Evolutionary conservation across 1,140 invertebrate species (phyloP).

Genomic region (Achatina immaculata): DNA sequence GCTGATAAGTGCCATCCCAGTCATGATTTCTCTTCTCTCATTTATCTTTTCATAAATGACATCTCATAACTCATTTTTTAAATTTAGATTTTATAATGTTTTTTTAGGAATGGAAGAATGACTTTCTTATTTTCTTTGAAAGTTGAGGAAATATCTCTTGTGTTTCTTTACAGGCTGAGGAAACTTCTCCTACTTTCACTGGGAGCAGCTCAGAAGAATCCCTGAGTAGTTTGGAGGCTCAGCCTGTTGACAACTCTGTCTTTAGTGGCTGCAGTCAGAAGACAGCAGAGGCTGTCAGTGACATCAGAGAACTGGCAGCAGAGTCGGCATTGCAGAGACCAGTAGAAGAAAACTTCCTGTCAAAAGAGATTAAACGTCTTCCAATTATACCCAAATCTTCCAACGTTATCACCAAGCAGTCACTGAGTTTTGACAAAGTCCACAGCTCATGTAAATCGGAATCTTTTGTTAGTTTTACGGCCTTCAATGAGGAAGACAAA

Average conservation of each 20-base stretch:
- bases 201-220: conserved; percentile 90
- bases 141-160: too few relatives aligned
- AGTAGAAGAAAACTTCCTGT: conserved; percentile 49
- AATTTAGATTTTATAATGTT: too few relatives aligned
- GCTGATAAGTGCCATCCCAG: too few relatives aligned
- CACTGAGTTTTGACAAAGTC: neutral
- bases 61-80: too few relatives aligned
- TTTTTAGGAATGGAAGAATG: too few relatives aligned
- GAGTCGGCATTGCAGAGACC: conserved; percentile 76
- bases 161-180: conserved; percentile 76
- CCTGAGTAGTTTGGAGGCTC: conserved; percentile 85
- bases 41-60: too few relatives aligned
- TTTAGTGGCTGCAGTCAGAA: conserved; percentile 89
- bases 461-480: conserved; percentile 24
- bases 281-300: conserved; percentile 90
- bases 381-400: neutral
- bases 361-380: conserved; percentile 9
- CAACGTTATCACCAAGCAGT: neutral
- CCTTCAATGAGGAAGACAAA: conserved; percentile 34
- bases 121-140: too few relatives aligned
- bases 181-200: conserved; percentile 96
- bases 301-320: conserved; percentile 92
- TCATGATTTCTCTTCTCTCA: too few relatives aligned
- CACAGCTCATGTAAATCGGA: neutral
- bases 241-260: conserved; percentile 86